These are phyloP conservation scores for Metalampra italica DNA, from an alignment of 2,888 invertebrate genomes.

Conservation along the genomic window DNA sequence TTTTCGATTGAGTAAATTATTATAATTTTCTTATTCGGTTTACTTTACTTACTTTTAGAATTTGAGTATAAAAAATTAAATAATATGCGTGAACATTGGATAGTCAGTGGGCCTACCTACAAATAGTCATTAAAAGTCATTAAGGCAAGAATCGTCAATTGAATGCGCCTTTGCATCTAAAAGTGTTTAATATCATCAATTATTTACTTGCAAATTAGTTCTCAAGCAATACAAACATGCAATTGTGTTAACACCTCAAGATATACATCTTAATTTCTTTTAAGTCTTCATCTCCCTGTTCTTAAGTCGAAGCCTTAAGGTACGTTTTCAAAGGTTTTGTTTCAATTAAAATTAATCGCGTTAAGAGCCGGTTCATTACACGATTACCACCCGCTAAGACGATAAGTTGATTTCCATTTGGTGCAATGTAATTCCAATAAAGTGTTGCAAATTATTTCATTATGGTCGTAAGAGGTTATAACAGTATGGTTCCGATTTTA, in stretches of 20 bases:
- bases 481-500: slow-evolving; percentile 37
- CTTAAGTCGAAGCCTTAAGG: slow-evolving; percentile 29
- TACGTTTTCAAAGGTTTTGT: slow-evolving; percentile 22
- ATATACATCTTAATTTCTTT: slow-evolving; percentile 40
- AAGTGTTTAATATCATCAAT: slow-evolving; percentile 31
- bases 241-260: slow-evolving; percentile 36
- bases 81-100: no score
- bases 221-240: slow-evolving; percentile 32
- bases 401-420: slow-evolving; percentile 54
- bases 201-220: slow-evolving; percentile 50
- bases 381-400: slow-evolving; percentile 66
- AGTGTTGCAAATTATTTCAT: slow-evolving; percentile 67
- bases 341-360: slow-evolving; percentile 24
- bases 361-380: slow-evolving; percentile 42
- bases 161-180: not conserved
- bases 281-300: slow-evolving; percentile 12
- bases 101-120: no score
- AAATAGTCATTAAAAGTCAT: no score
- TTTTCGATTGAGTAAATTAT: no score
- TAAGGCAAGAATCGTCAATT: no score
- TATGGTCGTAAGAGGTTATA: slow-evolving; percentile 33
- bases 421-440: slow-evolving; percentile 48
- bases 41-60: no score
- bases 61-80: no score
- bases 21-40: no score